These are phyloP conservation scores for Drosophila pectinifera DNA, from an alignment of 1,140 invertebrate genomes.

Conservation along the genomic window DNA sequence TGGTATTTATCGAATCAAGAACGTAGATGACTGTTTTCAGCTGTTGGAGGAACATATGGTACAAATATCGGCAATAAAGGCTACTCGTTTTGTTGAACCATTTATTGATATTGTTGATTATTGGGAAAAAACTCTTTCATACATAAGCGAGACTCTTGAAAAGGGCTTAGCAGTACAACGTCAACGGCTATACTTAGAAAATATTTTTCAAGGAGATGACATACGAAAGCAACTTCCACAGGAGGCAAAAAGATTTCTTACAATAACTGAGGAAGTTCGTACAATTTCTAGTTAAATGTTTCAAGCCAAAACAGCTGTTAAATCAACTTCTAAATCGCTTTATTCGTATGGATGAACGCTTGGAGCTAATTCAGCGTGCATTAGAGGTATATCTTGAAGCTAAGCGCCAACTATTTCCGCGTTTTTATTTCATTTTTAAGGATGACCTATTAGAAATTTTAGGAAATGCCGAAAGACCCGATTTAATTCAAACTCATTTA, in stretches of 20 bases:
- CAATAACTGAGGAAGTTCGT: conserved; percentile 89
- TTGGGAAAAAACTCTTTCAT: conserved; percentile 92
- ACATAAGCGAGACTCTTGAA: conserved; percentile 92
- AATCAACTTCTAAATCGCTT: conserved; percentile 87
- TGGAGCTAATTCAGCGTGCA: conserved; percentile 90
- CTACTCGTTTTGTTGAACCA: conserved; percentile 93
- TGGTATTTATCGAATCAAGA: conserved; percentile 88
- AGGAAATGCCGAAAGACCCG: conserved; percentile 92
- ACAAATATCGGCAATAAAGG: conserved; percentile 92
- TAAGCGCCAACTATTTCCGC: conserved; percentile 92
- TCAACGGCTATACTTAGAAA: conserved; percentile 93
- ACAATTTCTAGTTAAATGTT: conserved; percentile 89
- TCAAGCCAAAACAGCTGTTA: conserved; percentile 86
- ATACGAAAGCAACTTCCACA: conserved; percentile 92
- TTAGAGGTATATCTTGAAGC: conserved; percentile 93
- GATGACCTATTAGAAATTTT: conserved; percentile 95
- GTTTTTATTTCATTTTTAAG: conserved; percentile 95
- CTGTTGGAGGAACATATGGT: conserved; percentile 91
- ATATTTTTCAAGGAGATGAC: conserved; percentile 93
- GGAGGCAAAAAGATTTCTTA: conserved; percentile 91
- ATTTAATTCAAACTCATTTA: conserved; percentile 93
- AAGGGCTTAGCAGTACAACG: conserved; percentile 91
- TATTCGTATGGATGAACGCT: conserved; percentile 87
- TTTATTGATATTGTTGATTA: conserved; percentile 92
- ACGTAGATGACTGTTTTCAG: conserved; percentile 90